These are phyloP conservation scores for Hypanus sabinus DNA, from an alignment of 2,113 vertebrate genomes.

Conservation along the genomic window DNA sequence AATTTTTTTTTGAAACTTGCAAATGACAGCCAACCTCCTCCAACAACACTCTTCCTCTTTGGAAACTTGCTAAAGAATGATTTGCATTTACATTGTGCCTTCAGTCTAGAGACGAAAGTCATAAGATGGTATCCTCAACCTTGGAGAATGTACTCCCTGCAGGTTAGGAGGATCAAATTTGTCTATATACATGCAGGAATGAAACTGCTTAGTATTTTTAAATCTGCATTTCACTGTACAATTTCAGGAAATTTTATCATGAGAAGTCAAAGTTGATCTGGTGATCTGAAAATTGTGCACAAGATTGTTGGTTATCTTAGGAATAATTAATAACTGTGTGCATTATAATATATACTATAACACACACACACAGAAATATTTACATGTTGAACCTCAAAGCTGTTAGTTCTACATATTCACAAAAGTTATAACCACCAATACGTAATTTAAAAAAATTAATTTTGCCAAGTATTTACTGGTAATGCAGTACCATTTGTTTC, in stretches of 20 bases:
- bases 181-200: not conserved
- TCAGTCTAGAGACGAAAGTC: not conserved
- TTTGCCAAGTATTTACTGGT: conserved; percentile 1
- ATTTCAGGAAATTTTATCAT: not conserved
- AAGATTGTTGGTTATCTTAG: not conserved
- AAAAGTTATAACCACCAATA: not conserved
- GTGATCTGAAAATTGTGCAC: not conserved
- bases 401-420: not conserved
- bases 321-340: not conserved
- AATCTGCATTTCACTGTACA: conserved; percentile 7
- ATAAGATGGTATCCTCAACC: not conserved
- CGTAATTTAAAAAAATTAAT: not conserved
- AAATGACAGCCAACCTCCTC: not conserved
- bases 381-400: not conserved
- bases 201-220: not conserved
- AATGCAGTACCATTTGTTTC: not conserved
- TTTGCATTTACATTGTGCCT: not conserved
- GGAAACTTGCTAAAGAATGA: conserved; percentile 1
- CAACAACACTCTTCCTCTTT: not conserved
- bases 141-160: not conserved
- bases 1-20: too few relatives aligned
- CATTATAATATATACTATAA: too few relatives aligned
- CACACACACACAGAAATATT: not conserved
- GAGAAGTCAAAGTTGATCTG: conserved; percentile 21
- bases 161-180: conserved; percentile 18